Evolutionary conservation across 2,113 vertebrate species (phyloP), one percentile per base, ranked within the genome.

Genomic region (Cyphomyrus plagiostoma): DNA sequence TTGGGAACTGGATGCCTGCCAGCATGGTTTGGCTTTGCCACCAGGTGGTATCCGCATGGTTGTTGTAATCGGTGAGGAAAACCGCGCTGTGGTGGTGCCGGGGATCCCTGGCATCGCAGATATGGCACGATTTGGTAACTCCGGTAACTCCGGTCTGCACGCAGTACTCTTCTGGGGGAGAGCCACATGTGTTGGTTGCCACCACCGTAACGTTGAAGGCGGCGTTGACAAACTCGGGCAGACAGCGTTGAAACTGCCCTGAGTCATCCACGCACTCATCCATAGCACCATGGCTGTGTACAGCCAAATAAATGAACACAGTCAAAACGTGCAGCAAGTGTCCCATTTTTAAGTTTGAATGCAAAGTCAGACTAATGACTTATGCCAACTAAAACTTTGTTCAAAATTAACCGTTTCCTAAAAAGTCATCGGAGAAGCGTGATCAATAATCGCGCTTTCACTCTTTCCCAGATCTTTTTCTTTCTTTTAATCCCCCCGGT

Each of bases 11-110:
- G 95, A 99, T 96, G 74, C 98, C 98, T 1, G 98, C 97, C 94
- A 99, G 94, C 98, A 99, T 99, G 93, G 97, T 99, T 95, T 98
- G 98, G 94, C 98, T 99, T 93, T 99, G 98, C 98, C 98, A 99
- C 98, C 98, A 99, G 95, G 98, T 99, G 94, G 97, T 97, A 91
- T 98, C 98, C 93, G 97, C 98, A 92, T 97, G 98, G 93, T 97
- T 98, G 97, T 99, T 99, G 97, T 99, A 99, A 95, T 99, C 98
- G 92, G 98, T 99, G 94, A 99, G 97, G 96, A 97, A 98, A 89
- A 93, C 96, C 85, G 98, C 96, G 92, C 96, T 93, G 97, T 99
- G 98, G 92, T 96, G 96, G 94, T 97, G 96, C 94, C 95, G 94
- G 39, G 96, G 96, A 95, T 97, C 97, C 11, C 94, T 92, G 91